Evolutionary conservation across 92 coral and sea anemone genomes (phyloP).

Genomic region (Palythoa grandiflora): DNA sequence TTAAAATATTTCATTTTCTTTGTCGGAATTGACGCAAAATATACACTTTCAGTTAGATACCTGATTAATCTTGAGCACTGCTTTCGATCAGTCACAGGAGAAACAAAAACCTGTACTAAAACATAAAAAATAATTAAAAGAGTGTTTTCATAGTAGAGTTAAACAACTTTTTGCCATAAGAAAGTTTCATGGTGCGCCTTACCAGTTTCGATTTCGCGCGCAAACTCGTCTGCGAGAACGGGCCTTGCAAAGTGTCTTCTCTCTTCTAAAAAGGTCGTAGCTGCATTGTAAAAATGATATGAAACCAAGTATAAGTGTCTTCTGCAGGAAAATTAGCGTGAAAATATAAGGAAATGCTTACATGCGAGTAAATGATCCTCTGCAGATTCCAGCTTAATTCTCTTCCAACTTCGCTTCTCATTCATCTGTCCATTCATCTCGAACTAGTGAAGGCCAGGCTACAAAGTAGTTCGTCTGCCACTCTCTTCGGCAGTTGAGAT

Average conservation of each 20-base stretch:
- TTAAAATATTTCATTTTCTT: not conserved
- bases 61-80: slow-evolving; percentile 82
- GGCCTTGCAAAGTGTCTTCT: slow-evolving; percentile 59
- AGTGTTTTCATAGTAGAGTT: not conserved
- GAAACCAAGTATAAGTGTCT: not conserved
- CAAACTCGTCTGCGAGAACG: slow-evolving; percentile 82
- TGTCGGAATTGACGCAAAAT: not conserved
- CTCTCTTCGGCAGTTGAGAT: not conserved
- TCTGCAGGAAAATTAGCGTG: not conserved
- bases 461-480: not conserved
- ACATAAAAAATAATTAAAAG: not conserved
- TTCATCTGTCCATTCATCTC: slow-evolving; percentile 36
- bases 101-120: slow-evolving; percentile 78
- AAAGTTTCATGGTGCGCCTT: not conserved
- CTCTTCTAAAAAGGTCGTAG: not conserved
- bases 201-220: slow-evolving; percentile 87
- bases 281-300: not conserved
- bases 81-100: slow-evolving; percentile 76
- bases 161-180: not conserved
- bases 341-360: not conserved
- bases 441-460: slow-evolving; percentile 10
- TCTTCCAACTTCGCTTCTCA: slow-evolving; percentile 1
- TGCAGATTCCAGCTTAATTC: slow-evolving; percentile 5
- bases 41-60: slow-evolving; percentile 31
- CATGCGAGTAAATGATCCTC: not conserved